Conservation (phyloP, 2,113 vertebrate genomes). For the Silurus asotus region DNA sequence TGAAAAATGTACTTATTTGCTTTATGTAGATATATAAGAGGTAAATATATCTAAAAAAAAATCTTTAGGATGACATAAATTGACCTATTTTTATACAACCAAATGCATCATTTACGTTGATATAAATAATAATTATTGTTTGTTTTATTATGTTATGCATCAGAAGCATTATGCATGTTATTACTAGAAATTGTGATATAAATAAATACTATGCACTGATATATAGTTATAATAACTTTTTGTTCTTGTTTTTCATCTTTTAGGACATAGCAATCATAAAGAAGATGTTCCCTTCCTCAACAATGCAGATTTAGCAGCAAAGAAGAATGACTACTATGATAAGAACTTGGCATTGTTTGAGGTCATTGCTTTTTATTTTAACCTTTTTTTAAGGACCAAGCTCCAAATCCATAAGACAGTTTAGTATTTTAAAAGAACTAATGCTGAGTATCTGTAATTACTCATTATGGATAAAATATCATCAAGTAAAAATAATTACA, state of each 20-base stretch:
- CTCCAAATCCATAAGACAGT: not conserved
- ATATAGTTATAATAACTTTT: not conserved
- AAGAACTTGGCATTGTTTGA: conserved; percentile 96
- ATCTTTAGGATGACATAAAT: not conserved
- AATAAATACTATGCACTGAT: not conserved
- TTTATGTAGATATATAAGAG: not conserved
- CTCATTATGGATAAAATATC: too few species aligned
- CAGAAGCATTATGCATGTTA: too few species aligned
- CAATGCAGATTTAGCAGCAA: conserved; percentile 75
- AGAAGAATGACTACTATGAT: conserved; percentile 92
- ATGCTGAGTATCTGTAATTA: not conserved
- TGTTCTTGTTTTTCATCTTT: not conserved
- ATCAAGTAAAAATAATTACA: not conserved
- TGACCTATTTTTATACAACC: too few species aligned
- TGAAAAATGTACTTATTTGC: not conserved
- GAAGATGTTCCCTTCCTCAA: conserved; percentile 93
- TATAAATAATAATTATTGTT: too few species aligned
- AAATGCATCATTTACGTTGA: too few species aligned
- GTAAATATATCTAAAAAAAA: not conserved
- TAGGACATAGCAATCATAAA: conserved; percentile 90
- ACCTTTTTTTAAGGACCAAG: not conserved
- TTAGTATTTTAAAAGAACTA: not conserved
- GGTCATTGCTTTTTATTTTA: conserved; percentile 66
- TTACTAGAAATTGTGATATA: not conserved
- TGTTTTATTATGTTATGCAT: too few species aligned